Evolutionary conservation across 2,113 vertebrate genomes (phyloP).

Genomic region (Oceanodroma tethys): DNA sequence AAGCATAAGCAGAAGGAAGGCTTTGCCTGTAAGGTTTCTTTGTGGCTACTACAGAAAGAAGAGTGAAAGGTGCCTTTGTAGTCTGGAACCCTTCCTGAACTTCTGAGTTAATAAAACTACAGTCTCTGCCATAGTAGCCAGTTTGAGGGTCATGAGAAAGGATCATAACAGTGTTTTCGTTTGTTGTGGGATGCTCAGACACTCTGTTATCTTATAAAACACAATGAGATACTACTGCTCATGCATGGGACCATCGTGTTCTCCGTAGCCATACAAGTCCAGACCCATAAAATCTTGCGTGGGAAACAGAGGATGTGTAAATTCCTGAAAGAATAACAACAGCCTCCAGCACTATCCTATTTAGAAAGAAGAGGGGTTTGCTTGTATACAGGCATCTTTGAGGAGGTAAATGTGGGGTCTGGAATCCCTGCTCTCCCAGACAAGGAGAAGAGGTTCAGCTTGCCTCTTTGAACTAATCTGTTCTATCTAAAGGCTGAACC

Average conservation of each 20-base stretch:
- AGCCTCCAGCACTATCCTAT: background rate
- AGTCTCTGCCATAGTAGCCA: background rate
- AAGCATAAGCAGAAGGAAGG: background rate
- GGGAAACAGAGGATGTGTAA: background rate
- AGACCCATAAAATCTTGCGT: background rate
- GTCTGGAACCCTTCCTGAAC: background rate
- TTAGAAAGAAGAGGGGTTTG: background rate
- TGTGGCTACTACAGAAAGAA: background rate
- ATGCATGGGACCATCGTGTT: rapidly evolving
- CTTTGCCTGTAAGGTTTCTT: background rate
- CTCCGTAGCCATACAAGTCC: background rate
- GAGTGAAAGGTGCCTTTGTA: background rate
- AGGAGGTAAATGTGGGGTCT: background rate
- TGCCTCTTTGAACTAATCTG: background rate
- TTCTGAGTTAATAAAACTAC: background rate
- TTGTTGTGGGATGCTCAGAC: background rate
- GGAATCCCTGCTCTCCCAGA: background rate
- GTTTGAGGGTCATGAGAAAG: background rate
- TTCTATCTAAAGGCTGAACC: background rate
- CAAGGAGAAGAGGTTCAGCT: background rate
- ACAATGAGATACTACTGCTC: background rate
- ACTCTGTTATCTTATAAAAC: background rate
- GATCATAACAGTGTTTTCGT: background rate
- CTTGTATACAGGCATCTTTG: background rate
- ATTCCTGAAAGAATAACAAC: background rate